Evolutionary conservation across 2,888 invertebrate species (phyloP), one percentile per base, ranked within the genome.

Genomic region (Teleiodes luculella): DNA sequence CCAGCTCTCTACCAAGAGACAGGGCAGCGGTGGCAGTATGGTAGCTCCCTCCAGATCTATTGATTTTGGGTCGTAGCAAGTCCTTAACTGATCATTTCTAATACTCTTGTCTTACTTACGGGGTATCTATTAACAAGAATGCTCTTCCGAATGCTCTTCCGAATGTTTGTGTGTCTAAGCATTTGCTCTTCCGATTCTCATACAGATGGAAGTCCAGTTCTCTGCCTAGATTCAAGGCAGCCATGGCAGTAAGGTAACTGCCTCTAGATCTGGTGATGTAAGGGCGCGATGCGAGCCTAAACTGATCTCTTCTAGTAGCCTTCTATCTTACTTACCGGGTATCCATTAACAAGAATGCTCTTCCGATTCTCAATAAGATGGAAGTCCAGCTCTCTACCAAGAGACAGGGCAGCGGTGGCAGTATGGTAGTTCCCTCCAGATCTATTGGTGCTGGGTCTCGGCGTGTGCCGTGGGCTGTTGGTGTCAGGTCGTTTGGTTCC

Each of bases 311-410:
- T n/a, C n/a, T 10, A 11, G 2, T 8, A 8, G 16, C 11, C 10
- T 18, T n/a, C 0, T 43, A n/a, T 13, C 2, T 8, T 3, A 49
- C 49, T 36, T 14, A 90, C 90, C 68, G 89, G 88, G 52, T 87
- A 89, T n/a, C 90, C 90, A 54, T 90, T 90, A 60, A 88, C 88
- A 16, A 88, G 85, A 30, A 87, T 86, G 68, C 86, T 86, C 80
- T 87, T 88, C 13, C 43, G 11, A 7, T 43, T 43, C 43, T 31
- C 46, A 8, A 43, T 43, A 2, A 16, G 43, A 3, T 18, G 20
- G 50, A 87, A 67, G 70, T 87, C 87, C 14, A 89, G 70, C 63
- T 89, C 89, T 0, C 79, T 85, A 64, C 89, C 88, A 60, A 86
- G 82, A 13, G 77, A 79, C 16, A 88, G 63, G 53, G 86, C 80